A percentile compares a stretch with the other conserved stretches of the same genome.
Conservation (phyloP, 2,888 invertebrate genomes). For the Minunthozetes semirufus region DNA sequence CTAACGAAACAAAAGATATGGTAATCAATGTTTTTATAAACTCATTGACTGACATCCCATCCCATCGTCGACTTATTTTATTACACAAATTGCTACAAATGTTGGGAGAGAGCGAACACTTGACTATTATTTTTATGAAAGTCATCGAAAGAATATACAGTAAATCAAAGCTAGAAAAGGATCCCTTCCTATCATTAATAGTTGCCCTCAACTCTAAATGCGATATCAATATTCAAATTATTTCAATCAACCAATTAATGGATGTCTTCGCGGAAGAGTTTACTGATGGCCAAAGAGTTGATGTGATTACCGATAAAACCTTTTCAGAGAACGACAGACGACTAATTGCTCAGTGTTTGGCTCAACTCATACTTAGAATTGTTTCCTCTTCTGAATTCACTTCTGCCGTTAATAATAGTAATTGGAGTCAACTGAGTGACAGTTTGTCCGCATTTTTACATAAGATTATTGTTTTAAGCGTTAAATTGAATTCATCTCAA, state of each 20-base stretch:
- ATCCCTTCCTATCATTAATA: constrained; percentile 26
- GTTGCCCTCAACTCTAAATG: constrained; percentile 29
- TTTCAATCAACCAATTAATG: constrained; percentile 8
- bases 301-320: background rate
- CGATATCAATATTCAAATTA: constrained; percentile 24
- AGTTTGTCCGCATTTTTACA: background rate
- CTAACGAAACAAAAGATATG: constrained; percentile 31
- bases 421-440: background rate
- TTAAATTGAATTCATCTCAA: background rate
- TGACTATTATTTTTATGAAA: constrained; percentile 47
- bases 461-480: background rate
- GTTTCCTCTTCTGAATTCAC: background rate
- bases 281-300: background rate
- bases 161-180: constrained; percentile 54
- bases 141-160: constrained; percentile 44
- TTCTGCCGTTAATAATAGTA: background rate
- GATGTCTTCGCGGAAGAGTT: background rate
- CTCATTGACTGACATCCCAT: constrained; percentile 82
- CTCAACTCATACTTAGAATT: background rate
- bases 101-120: constrained; percentile 52
- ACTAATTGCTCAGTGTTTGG: constrained; percentile 6
- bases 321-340: background rate
- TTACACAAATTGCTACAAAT: constrained; percentile 65
- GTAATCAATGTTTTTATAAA: constrained; percentile 70
- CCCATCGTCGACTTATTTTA: constrained; percentile 74